Base-by-base conservation (phyloP, 2,888 invertebrate genomes). In the Chalcis sispes region DNA sequence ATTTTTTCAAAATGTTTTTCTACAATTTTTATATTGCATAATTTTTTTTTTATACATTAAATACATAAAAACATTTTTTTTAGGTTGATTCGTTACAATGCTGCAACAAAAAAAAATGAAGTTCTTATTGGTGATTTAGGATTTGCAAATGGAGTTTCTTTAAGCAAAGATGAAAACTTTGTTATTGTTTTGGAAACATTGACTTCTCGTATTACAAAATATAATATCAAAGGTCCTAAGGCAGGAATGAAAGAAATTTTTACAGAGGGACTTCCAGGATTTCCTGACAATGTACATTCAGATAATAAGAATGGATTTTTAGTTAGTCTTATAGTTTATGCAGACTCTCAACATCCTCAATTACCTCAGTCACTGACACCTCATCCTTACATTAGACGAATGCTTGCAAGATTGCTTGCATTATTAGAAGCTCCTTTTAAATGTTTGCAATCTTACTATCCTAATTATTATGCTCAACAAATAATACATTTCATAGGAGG, bases 81-180 rank as follows among this genome's bases (percentile, higher is more conserved):
- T 82, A 97, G 98, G 86, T 89, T 98, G 58, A 90, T 98, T 72
- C 92, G 93, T 84, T 96, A 95, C 87, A 92, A 96, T 87, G 93
- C 95, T 0, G 92, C 91, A 64, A 95, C 93, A 77, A 95, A 95
- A 84, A 91, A 91, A 79, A 95, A 94, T 84, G 92, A 91, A 83
- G 94, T 97, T 1, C 88, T 98, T 32, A 85, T 96, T 0, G 92
- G 94, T 78, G 91, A 94, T 59, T 84, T 99, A 0, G 93, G 92
- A 88, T 97, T 98, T 89, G 91, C 98, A 0, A 99, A 99, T 89
- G 98, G 98, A 18, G 88, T 99, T 27, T 93, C 91, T 65, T 84
- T 98, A 0, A 95, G 96, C 15, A 92, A 93, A 4, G 94, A 96
- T 83, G 94, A 95, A 86, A 93, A 95, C 76, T 96, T 94, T 83